These are phyloP conservation scores for Anthopleura xanthogrammica DNA, from an alignment of 92 coral and sea anemone species.

Conservation along the genomic window DNA sequence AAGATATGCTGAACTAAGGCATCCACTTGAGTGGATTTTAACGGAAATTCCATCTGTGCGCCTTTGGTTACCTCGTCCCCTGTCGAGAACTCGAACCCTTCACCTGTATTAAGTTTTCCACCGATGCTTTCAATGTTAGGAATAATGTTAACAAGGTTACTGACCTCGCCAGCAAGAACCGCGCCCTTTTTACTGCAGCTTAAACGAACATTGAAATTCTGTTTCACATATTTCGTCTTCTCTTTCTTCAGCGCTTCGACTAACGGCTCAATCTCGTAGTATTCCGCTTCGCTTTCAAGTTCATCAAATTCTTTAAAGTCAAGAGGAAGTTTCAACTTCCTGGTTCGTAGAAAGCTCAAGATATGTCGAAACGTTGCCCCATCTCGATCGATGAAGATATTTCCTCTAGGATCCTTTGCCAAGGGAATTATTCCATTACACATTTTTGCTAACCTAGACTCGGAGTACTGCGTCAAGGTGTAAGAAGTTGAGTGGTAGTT, in stretches of 20 bases:
- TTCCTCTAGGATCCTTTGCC: constrained; percentile 49
- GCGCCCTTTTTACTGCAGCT: constrained; percentile 42
- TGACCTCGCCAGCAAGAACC: constrained; percentile 52
- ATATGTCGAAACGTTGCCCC: constrained; percentile 57
- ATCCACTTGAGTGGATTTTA: constrained; percentile 53
- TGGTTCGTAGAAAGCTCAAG: constrained; percentile 55
- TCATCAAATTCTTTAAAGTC: constrained; percentile 52
- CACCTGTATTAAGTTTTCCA: constrained; percentile 43
- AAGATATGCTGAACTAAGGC: constrained; percentile 56
- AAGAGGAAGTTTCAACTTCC: constrained; percentile 49
- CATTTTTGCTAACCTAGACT: constrained; percentile 55
- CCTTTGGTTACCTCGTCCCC: constrained; percentile 42
- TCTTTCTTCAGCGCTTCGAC: constrained; percentile 45
- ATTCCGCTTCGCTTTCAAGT: constrained; percentile 58
- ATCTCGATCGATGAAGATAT: constrained; percentile 63
- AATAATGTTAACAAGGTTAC: constrained; percentile 42
- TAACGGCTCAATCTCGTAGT: constrained; percentile 44
- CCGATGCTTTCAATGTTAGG: constrained; percentile 48
- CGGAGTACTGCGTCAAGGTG: constrained; percentile 62
- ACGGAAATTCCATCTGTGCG: constrained; percentile 54
- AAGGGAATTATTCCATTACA: constrained; percentile 36
- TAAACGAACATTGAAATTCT: constrained; percentile 36
- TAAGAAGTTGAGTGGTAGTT: constrained; percentile 63
- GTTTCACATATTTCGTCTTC: constrained; percentile 10
- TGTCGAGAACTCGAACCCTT: constrained; percentile 34